Evolutionary conservation across 2,888 invertebrate genomes (phyloP).

Genomic region (Hermodice carunculata): DNA sequence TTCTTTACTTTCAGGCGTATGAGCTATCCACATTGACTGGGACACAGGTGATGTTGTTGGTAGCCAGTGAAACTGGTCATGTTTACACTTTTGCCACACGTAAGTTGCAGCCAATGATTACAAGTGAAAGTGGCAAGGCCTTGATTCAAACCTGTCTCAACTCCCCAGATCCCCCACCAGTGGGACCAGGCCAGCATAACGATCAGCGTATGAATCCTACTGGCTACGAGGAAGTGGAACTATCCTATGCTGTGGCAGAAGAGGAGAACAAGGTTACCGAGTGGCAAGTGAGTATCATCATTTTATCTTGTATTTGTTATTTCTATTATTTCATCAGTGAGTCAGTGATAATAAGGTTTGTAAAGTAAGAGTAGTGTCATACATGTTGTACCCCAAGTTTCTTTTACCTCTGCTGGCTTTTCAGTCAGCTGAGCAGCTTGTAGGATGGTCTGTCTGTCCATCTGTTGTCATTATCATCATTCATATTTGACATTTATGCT

Average conservation of each 20-base stretch:
- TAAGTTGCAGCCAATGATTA: slow-evolving; percentile 97
- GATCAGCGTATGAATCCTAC: slow-evolving; percentile 99
- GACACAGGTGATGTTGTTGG: slow-evolving; percentile 99
- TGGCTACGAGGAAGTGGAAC: slow-evolving; percentile 98
- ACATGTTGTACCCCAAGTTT: too few species aligned
- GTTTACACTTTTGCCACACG: slow-evolving; percentile 99
- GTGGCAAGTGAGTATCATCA: too few species aligned
- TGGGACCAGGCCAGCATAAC: slow-evolving; percentile 70
- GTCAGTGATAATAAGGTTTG: too few species aligned
- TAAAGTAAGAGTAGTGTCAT: too few species aligned
- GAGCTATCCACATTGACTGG: slow-evolving; percentile 98
- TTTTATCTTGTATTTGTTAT: too few species aligned
- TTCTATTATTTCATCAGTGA: too few species aligned
- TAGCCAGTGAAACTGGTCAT: slow-evolving; percentile 98
- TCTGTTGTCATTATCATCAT: too few species aligned
- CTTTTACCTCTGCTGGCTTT: too few species aligned
- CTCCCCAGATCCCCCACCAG: slow-evolving; percentile 70
- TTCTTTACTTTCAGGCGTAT: slow-evolving; percentile 85
- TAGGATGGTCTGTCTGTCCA: too few species aligned
- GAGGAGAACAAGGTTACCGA: too few species aligned
- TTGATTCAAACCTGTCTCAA: slow-evolving; percentile 96
- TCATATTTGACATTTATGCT: too few species aligned
- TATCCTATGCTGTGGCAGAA: slow-evolving; percentile 80
- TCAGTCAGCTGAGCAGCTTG: too few species aligned
- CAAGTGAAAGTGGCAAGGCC: slow-evolving; percentile 91